Conservation (phyloP, 2,888 invertebrate species). For the Eristalinus aeneus region DNA sequence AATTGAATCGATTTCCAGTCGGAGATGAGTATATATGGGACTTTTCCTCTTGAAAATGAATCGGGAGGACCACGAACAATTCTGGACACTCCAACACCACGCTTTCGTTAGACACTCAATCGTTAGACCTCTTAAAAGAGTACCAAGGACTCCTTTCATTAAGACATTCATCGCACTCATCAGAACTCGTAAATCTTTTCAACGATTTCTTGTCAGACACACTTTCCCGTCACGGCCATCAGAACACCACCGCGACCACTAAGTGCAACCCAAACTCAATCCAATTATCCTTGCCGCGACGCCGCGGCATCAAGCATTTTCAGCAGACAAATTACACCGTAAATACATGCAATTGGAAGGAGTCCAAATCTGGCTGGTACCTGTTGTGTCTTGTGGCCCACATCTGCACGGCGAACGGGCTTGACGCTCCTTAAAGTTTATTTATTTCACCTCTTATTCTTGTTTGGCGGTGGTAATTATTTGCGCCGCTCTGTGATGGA, state of each 20-base stretch:
- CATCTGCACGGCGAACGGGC: constrained; percentile 34
- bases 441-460: constrained; percentile 59
- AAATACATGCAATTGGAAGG: constrained; percentile 62
- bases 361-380: constrained; percentile 50
- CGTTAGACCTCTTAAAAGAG: too few species aligned
- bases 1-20: too few species aligned
- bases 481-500: constrained; percentile 53
- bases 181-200: background rate
- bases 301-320: constrained; percentile 53
- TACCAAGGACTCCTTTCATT: too few species aligned
- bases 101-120: too few species aligned
- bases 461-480: constrained; percentile 55
- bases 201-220: constrained; percentile 4
- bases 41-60: too few species aligned
- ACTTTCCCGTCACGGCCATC: constrained; percentile 9
- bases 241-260: background rate
- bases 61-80: too few species aligned
- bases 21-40: too few species aligned
- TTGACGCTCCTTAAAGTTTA: constrained; percentile 14
- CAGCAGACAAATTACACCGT: constrained; percentile 62
- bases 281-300: constrained; percentile 54
- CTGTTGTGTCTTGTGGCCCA: constrained; percentile 59
- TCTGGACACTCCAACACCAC: too few species aligned
- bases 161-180: background rate
- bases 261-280: background rate